A percentile compares a stretch with the other conserved stretches of the same genome.
phyloP scores from a whole-genome alignment of 2,888 invertebrate species.

The Acanthosepion esculentum region DNA sequence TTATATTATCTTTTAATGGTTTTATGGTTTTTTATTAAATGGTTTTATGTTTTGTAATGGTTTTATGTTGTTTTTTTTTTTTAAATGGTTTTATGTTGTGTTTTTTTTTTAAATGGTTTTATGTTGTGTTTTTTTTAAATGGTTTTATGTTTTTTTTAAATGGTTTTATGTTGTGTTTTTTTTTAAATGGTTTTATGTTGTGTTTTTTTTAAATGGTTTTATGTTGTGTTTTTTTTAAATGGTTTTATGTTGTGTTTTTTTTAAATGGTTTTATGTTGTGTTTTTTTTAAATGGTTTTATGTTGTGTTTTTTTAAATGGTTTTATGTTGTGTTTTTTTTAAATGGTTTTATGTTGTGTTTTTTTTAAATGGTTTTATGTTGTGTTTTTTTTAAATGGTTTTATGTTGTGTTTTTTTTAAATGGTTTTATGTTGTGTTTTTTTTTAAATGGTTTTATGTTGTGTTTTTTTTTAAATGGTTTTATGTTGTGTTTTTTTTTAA shows the following conservation, averaged over 20 bases:
- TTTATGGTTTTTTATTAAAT: constrained; percentile 38
- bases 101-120: neutral
- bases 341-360: constrained; percentile 34
- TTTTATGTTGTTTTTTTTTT: constrained; percentile 25
- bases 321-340: constrained; percentile 12
- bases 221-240: constrained; percentile 2
- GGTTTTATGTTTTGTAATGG: too few relatives aligned
- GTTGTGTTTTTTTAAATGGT: neutral
- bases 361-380: neutral
- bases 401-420: constrained; percentile 2
- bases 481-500: constrained; percentile 2
- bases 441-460: neutral
- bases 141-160: constrained; percentile 35
- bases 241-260: constrained; percentile 4
- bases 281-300: neutral
- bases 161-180: constrained; percentile 16
- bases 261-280: neutral
- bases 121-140: constrained; percentile 2
- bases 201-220: neutral
- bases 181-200: neutral
- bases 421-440: constrained; percentile 16
- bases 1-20: neutral
- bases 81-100: constrained; percentile 2
- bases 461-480: neutral
- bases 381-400: neutral